Base-by-base conservation (phyloP, 2,113 vertebrate genomes). In the Elanoides forficatus region DNA sequence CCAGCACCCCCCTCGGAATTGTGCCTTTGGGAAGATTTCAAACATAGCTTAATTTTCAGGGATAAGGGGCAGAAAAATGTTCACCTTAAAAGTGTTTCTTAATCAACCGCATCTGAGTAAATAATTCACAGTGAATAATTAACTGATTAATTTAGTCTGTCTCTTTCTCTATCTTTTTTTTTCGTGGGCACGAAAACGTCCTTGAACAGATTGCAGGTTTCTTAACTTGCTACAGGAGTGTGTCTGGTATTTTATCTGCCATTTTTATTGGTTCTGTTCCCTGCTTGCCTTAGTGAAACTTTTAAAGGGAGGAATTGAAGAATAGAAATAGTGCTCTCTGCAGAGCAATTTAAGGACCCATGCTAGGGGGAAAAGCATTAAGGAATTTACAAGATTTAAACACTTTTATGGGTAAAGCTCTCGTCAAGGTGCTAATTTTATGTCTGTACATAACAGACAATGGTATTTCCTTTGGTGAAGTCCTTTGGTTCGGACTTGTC, bases 61-160 rank as follows among this genome's bases (percentile, higher is more conserved):
- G 40, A 15, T 80, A 70, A 70, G 22, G 32, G 53, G 87, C 19
- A 71, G 76, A 81, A 84, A 74, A 94, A 83, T 55, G 16, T 47
- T 86, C 59, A 36, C 0, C 0, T 96, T 90, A 74, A 34, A 89
- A 95, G 78, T 67, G 81, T 95, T 93, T 82, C 94, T 96, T 95
- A 95, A 97, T 96, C 96, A 96, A 91, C 91, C 85, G 65, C 78
- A 66, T 86, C 89, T 47, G n/a, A 96, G 81, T 91, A 96, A 97
- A 94, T 96, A 94, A 97, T 97, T 96, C 95, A 95, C 81, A 93
- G 66, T 73, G 89, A 95, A 93, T 95, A 95, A 95, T 94, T 96
- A 76, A 40, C 62, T 88, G 71, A 73, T 80, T 58, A 73, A 84
- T 96, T 95, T 91, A 52, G 62, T 62, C 36, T 58, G 34, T 63